Evolutionary conservation across 2,888 invertebrate genomes (phyloP), one percentile per base, ranked within the genome.

Genomic region (Dusona sp.): DNA sequence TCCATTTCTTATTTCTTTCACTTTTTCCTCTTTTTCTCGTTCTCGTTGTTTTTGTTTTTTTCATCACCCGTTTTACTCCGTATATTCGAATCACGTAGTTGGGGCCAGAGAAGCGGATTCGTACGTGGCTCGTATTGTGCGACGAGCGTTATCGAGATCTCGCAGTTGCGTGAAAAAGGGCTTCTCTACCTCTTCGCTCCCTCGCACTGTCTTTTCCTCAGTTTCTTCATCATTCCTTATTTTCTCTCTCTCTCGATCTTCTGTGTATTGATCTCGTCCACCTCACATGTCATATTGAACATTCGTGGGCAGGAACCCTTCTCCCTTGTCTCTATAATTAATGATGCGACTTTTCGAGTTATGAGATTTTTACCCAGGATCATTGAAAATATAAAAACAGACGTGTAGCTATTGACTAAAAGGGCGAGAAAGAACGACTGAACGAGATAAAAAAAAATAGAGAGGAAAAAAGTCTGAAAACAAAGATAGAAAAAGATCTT

Each of bases 71-170:
- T 77, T 70, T 68, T 29, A 77, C 77, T 36, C 68, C 25, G 88
- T 54, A 80, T 84, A 91, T 91, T 91, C 92, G 79, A 64, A 89
- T 91, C 92, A 92, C 91, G 91, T 36, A 64, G 75, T 74, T 61
- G 48, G 73, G 57, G 73, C 67, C 72, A 77, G 67, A 42, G 64
- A 82, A 84, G 81, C 84, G 79, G 79, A 85, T 82, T 70, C 85
- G 85, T 85, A 84, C 84, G 85, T 85, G 87, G 84, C 84, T 68
- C 84, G 48, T 83, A 74, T 83, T 83, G 83, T 79, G 83, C 77
- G 65, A 79, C 85, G 75, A 80, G 72, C 79, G 79, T 84, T 86
- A 84, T 83, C 86, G 83, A 61, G 86, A 86, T 86, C 86, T 86
- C 68, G 83, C 33, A 45, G 78, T 68, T 80, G 65, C 83, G 72